These are phyloP conservation scores for Apodemus sylvaticus DNA, from an alignment of 2,113 vertebrate genomes.

Conservation along the genomic window DNA sequence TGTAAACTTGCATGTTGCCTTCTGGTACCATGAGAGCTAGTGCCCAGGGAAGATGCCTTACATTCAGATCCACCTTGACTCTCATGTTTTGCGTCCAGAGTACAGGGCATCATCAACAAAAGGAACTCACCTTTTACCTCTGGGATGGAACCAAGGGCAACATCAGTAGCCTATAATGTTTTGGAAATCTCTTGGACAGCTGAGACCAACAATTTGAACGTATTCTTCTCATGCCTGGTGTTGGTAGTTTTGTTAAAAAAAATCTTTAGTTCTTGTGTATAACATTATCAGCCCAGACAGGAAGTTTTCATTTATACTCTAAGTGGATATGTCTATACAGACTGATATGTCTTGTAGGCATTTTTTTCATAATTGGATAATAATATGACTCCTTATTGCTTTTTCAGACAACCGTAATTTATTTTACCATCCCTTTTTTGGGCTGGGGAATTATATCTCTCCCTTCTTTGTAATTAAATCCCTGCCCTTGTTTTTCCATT, in stretches of 20 bases:
- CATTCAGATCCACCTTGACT: background rate
- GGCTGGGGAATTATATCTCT: background rate
- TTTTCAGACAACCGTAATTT: background rate
- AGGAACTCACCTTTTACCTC: background rate
- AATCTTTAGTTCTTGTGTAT: background rate
- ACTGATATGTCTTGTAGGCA: background rate
- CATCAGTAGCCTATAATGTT: background rate
- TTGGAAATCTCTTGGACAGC: background rate
- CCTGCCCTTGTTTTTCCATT: background rate
- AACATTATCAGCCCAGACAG: background rate
- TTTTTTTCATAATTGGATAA: background rate
- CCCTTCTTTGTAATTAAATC: background rate
- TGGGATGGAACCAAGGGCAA: background rate
- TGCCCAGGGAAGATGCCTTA: background rate
- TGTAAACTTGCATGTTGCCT: background rate
- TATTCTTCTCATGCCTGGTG: background rate
- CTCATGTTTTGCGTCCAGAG: background rate
- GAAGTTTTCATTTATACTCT: background rate
- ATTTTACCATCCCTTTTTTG: background rate
- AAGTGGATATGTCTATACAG: background rate
- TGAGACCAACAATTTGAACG: background rate
- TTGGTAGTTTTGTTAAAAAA: background rate
- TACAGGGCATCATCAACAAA: background rate
- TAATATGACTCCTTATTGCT: background rate
- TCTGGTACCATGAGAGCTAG: background rate